Evolutionary conservation across 2,888 invertebrate genomes (phyloP).

Genomic region (Archaeoteleia sp.): DNA sequence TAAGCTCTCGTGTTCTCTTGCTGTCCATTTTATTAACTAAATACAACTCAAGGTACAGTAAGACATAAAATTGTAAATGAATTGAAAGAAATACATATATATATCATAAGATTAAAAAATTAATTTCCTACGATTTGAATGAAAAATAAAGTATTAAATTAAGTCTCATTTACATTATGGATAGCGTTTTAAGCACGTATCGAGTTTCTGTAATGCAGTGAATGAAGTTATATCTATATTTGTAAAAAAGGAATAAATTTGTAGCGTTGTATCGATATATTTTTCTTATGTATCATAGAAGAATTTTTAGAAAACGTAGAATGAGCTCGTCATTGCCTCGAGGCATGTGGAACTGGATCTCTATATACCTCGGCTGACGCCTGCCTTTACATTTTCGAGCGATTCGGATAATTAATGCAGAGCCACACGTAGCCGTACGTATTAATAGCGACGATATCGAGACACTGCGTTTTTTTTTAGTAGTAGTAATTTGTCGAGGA

Average conservation of each 20-base stretch:
- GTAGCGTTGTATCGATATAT: conserved; percentile 33
- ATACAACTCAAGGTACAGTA: no score
- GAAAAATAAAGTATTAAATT: conserved; percentile 3
- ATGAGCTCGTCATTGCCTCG: conserved; percentile 33
- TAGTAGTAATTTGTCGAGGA: conserved; percentile 40
- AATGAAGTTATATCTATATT: conserved; percentile 41
- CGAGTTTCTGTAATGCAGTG: conserved; percentile 9
- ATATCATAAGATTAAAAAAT: background rate
- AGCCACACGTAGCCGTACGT: conserved; percentile 28
- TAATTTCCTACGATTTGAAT: background rate
- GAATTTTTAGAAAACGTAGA: conserved; percentile 43
- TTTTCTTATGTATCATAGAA: conserved; percentile 30
- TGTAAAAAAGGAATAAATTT: conserved; percentile 24
- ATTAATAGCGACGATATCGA: conserved; percentile 32
- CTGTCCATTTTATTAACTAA: no score
- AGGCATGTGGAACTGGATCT: conserved; percentile 51
- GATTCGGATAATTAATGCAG: conserved; percentile 51
- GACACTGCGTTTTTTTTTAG: conserved; percentile 33
- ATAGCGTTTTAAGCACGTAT: conserved; percentile 20
- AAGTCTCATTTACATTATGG: conserved; percentile 25
- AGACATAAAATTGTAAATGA: background rate
- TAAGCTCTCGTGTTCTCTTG: no score
- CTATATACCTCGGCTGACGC: conserved; percentile 37
- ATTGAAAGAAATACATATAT: background rate
- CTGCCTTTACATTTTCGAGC: conserved; percentile 41